Evolutionary conservation across 53 echinoderm and acorn worm genomes (phyloP), one percentile per base, ranked within the genome.

Genomic region (Patiria pectinifera): DNA sequence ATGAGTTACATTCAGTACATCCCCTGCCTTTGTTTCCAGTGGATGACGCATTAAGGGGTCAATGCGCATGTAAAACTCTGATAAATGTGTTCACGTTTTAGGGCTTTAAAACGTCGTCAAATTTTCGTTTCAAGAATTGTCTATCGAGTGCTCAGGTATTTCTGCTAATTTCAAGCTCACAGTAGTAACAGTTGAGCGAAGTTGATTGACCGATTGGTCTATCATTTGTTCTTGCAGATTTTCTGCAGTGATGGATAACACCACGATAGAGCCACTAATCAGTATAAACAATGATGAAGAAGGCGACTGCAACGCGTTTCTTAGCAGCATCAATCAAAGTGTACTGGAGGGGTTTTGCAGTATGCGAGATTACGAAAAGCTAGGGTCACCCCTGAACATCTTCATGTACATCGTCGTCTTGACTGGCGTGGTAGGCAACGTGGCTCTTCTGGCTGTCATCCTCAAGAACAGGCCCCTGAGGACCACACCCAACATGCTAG

Each of bases 401-500:
- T 91, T 94, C 63, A 15, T 96, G n/a, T 83, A 94, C 62, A 9
- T 91, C 2, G 83, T 96, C 6, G 93, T 87, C 26, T 15, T 93
- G 19, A 15, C 89, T 46, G 96, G 96, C 21, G 48, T 95, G 23
- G 78, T 95, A 4, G 97, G 92, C 46, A 97, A 97, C 22, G 35
- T 95, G 16, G 91, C 92, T 16, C 70, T 96, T n/a, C 87, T 97
- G 46, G 44, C 82, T 72, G 92, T 95, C 44, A 94, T 97, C 13
- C 78, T 95, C 10, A 91, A 91, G 76, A 94, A 95, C 90, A 59
- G 87, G 2, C 91, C 92, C 53, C 91, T 97, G 22, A 83, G 94
- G 22, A 97, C 94, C 10, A 90, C 95, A 21, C 95, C 97, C 13
- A 97, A 97, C 49, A 92, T 97, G 45, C 83, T 97, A 76, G 94